phyloP scores from a whole-genome alignment of 2,888 invertebrate species.

The Frankliniella fusca region DNA sequence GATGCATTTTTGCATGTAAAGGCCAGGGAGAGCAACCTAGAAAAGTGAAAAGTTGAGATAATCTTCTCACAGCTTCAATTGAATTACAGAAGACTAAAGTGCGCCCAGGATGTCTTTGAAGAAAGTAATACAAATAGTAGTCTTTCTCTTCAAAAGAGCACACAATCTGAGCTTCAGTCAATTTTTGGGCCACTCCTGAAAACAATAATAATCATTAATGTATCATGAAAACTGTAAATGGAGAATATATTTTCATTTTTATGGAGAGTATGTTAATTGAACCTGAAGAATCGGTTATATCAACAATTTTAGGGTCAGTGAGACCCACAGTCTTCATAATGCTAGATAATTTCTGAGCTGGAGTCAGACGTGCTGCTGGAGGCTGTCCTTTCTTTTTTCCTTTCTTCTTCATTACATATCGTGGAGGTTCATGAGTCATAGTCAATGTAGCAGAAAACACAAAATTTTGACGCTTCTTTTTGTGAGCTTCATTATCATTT shows the following conservation, averaged over 20 bases:
- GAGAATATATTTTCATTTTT: constrained; percentile 7
- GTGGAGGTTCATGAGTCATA: constrained; percentile 79
- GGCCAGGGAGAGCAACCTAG: constrained; percentile 63
- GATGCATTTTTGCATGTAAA: constrained; percentile 87
- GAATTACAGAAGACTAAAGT: constrained; percentile 93
- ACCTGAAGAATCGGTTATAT: constrained; percentile 78
- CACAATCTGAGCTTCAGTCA: constrained; percentile 79
- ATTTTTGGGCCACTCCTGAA: constrained; percentile 71
- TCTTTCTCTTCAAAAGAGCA: constrained; percentile 82
- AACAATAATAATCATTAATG: constrained; percentile 33
- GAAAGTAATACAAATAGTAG: constrained; percentile 85
- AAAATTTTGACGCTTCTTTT: constrained; percentile 76
- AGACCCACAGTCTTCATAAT: constrained; percentile 79
- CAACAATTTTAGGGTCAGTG: constrained; percentile 86
- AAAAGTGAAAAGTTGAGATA: constrained; percentile 51
- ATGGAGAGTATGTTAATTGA: constrained; percentile 32
- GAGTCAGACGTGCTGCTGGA: constrained; percentile 51
- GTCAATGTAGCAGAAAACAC: constrained; percentile 97
- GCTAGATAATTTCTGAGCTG: constrained; percentile 69
- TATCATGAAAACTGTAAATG: constrained; percentile 1
- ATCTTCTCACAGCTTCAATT: constrained; percentile 84
- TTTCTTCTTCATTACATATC: constrained; percentile 52
- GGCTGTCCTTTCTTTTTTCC: constrained; percentile 41
- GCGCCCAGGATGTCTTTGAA: constrained; percentile 77
- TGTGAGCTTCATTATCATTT: constrained; percentile 61